These are phyloP conservation scores for Neodiprion lecontei DNA, from an alignment of 1,140 invertebrate genomes.

Conservation along the genomic window DNA sequence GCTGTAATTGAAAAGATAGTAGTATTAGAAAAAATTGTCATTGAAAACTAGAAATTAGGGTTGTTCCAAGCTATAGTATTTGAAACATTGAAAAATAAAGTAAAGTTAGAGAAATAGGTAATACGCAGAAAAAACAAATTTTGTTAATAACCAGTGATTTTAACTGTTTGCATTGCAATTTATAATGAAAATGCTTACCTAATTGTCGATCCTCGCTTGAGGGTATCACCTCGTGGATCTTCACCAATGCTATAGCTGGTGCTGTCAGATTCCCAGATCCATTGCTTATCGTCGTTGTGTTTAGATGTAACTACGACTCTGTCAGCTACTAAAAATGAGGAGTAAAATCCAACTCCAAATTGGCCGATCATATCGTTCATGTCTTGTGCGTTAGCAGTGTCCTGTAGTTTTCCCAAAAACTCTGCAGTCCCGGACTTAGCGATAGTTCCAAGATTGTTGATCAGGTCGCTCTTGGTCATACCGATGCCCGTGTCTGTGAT, in stretches of 20 bases:
- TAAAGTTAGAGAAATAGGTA: slow-evolving; percentile 16
- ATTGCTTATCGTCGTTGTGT: slow-evolving; percentile 93
- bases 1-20: slow-evolving; percentile 54
- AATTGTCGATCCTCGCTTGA: slow-evolving; percentile 83
- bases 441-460: slow-evolving; percentile 98
- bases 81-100: slow-evolving; percentile 22
- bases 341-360: slow-evolving; percentile 98
- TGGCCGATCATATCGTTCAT: slow-evolving; percentile 91
- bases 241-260: slow-evolving; percentile 85
- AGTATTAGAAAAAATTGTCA: slow-evolving; percentile 12
- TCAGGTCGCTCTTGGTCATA: slow-evolving; percentile 95
- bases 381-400: slow-evolving; percentile 67
- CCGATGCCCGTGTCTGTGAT: slow-evolving; percentile 98
- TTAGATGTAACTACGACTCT: slow-evolving; percentile 94
- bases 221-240: slow-evolving; percentile 92
- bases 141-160: neutral
- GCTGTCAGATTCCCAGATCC: slow-evolving; percentile 98
- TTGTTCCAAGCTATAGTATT: neutral
- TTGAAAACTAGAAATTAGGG: neutral
- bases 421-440: slow-evolving; percentile 99
- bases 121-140: neutral
- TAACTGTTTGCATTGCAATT: neutral
- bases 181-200: slow-evolving; percentile 34
- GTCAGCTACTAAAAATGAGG: slow-evolving; percentile 93
- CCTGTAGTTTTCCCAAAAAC: slow-evolving; percentile 94